Evolutionary conservation across 2,797 vertebrate genomes (phyloP).

Genomic region (Pseudochromis fuscus): DNA sequence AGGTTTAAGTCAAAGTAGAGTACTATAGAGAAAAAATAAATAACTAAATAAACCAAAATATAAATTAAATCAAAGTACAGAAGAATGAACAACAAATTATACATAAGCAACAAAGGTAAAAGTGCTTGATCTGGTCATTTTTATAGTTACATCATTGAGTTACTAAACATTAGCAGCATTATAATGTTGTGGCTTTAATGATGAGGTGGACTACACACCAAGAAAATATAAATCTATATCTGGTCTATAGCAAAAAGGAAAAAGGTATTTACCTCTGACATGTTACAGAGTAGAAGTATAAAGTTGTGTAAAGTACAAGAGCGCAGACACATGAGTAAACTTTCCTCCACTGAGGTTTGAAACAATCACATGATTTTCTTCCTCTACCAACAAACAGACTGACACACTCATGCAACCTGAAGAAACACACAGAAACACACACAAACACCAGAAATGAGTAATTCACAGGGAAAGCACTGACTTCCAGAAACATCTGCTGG

Average conservation of each 20-base stretch:
- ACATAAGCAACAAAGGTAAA: background rate
- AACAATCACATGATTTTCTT: conserved; percentile 14
- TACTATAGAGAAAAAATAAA: too few relatives aligned
- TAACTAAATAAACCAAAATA: background rate
- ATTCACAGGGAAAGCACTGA: conserved; percentile 13
- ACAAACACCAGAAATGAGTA: conserved; percentile 9
- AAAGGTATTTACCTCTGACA: too few relatives aligned
- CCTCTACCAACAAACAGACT: conserved; percentile 11
- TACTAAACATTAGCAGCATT: too few relatives aligned
- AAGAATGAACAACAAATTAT: background rate
- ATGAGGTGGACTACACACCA: background rate
- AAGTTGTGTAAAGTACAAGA: too few relatives aligned
- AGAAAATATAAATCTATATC: background rate
- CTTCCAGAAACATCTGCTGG: conserved; percentile 31
- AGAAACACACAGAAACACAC: conserved; percentile 5
- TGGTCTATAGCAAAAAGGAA: too few relatives aligned
- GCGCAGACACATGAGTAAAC: conserved; percentile 3
- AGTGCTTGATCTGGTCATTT: background rate
- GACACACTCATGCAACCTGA: background rate
- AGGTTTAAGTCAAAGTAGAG: background rate
- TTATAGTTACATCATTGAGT: too few relatives aligned
- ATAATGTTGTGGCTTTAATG: background rate
- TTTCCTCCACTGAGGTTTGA: conserved; percentile 4
- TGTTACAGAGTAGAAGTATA: too few relatives aligned
- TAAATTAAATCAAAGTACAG: background rate